Evolutionary conservation across 2,888 invertebrate genomes (phyloP), one percentile per base, ranked within the genome.

Genomic region (Kryphioiulus occultus): DNA sequence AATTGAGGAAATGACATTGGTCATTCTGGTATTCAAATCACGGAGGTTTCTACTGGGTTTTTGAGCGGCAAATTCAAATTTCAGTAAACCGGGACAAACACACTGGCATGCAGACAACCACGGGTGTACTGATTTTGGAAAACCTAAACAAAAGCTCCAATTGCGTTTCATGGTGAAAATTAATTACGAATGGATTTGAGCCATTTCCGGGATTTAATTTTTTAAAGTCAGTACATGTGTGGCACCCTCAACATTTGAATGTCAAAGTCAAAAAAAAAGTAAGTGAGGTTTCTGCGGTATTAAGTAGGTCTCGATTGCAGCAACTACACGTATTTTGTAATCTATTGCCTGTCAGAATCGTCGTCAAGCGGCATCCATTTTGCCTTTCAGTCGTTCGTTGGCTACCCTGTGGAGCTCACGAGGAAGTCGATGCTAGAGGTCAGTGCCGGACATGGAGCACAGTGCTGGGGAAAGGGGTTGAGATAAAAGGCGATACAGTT

Each of bases 291-390:
- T 53, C n/a, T 1, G 7, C 35, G 53, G 30, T 32, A 78, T 26
- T 32, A 78, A 78, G 78, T 30, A 78, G 78, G 78, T 15, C 78
- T 78, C 78, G 78, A 30, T 78, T 30, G 26, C 15, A 30, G 15
- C 30, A 32, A 17, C 5, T 17, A 78, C 78, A n/a, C n/a, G n/a
- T n/a, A n/a, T n/a, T 30, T 32, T 3, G 22, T 68, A 53, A 78
- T 30, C 30, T 78, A 78, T 32, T 30, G 30, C 78, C 78, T 78
- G 78, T 78, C 78, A 78, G 78, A 78, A 30, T 78, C 30, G 78
- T 78, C 78, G 78, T 78, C 78, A 78, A 78, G 30, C 78, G 30
- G 78, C 30, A 78, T 78, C 30, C 78, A 32, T 32, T 59, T 30
- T 78, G 30, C 30, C 22, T 9, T 22, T 68, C 59, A 22, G 68